Evolutionary conservation across 2,113 vertebrate species (phyloP).

Genomic region (Anguilla japonica): DNA sequence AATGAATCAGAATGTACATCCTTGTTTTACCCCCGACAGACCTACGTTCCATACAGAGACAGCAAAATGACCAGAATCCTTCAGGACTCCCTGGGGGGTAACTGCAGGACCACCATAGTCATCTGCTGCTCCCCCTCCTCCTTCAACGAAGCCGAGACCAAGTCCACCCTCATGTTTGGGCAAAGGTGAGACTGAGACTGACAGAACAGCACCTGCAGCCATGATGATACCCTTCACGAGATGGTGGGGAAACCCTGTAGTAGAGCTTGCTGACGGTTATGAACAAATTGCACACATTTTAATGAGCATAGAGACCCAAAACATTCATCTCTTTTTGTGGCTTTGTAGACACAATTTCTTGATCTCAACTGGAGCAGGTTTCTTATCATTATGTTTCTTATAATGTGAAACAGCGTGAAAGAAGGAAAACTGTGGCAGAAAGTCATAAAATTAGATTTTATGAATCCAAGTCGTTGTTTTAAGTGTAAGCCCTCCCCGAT

Average conservation of each 20-base stretch:
- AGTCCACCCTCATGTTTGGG: constrained; percentile 92
- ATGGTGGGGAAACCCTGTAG: neutral
- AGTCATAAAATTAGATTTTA: no score
- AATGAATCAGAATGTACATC: neutral
- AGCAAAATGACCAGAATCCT: constrained; percentile 99
- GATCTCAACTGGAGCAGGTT: no score
- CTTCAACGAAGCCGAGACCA: constrained; percentile 91
- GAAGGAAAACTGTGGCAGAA: no score
- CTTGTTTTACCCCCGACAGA: constrained; percentile 62
- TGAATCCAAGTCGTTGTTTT: no score
- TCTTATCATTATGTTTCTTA: no score
- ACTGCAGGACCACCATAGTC: constrained; percentile 95
- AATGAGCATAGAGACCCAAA: no score
- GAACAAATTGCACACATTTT: no score
- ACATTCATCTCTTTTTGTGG: no score
- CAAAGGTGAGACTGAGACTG: constrained; percentile 75
- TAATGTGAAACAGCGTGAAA: no score
- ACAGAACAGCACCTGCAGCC: neutral
- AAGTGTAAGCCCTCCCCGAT: neutral
- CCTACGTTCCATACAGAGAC: constrained; percentile 94
- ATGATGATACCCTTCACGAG: neutral
- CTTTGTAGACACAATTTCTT: no score
- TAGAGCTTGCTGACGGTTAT: neutral
- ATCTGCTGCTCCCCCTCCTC: constrained; percentile 97
- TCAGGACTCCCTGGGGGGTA: constrained; percentile 93